A percentile compares a stretch with the other conserved stretches of the same genome.
These are phyloP conservation scores for Lysiphlebus fabarum DNA, from an alignment of 1,140 invertebrate species.

Conservation along the genomic window DNA sequence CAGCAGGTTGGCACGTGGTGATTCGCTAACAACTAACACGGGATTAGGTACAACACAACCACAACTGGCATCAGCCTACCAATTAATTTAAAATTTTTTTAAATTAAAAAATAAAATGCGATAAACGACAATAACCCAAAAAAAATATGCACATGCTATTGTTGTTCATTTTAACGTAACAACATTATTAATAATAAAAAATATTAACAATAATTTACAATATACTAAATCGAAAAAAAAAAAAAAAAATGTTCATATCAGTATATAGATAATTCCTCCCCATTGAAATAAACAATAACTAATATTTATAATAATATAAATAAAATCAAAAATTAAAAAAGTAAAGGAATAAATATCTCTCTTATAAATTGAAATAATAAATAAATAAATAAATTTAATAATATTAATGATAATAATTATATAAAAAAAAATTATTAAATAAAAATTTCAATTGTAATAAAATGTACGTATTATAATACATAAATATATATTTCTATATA, in stretches of 20 bases:
- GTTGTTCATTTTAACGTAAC: background rate
- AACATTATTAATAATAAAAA: slow-evolving; percentile 4
- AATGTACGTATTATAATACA: slow-evolving; percentile 30
- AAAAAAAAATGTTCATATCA: background rate
- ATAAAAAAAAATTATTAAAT: slow-evolving; percentile 37
- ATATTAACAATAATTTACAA: background rate
- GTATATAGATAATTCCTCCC: background rate
- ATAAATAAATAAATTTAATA: background rate
- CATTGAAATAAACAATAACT: background rate
- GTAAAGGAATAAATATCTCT: background rate
- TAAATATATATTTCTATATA: slow-evolving; percentile 34
- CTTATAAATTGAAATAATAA: background rate
- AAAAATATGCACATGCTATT: slow-evolving; percentile 13
- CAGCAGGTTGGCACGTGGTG: slow-evolving; percentile 50
- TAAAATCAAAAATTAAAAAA: background rate
- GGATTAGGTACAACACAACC: slow-evolving; percentile 42
- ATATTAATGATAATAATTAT: background rate
- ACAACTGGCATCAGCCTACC: slow-evolving; percentile 15
- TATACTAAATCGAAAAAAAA: background rate
- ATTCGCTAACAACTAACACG: slow-evolving; percentile 51
- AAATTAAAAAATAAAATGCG: slow-evolving; percentile 14
- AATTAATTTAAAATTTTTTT: background rate
- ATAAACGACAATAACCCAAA: slow-evolving; percentile 32
- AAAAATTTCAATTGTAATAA: slow-evolving; percentile 28
- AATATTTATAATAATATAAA: background rate